A percentile compares a stretch with the other conserved stretches of the same genome.
Evolutionary conservation across 2,797 vertebrate genomes (phyloP).

Genomic region (Pangasius macronema): DNA sequence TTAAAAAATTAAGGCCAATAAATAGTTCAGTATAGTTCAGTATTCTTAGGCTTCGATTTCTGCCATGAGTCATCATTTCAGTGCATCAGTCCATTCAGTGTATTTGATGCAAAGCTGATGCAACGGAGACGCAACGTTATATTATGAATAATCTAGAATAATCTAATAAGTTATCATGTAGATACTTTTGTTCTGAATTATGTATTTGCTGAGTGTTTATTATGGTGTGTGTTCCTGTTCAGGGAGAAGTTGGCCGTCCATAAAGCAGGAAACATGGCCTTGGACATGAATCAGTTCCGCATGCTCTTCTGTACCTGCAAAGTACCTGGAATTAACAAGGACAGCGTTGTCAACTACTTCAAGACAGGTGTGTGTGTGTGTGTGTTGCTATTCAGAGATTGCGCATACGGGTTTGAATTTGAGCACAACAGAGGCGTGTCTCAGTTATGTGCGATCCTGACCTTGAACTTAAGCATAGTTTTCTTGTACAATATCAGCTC

Average conservation of each 20-base stretch:
- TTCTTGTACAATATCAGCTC: not conserved
- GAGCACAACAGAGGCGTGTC: not conserved
- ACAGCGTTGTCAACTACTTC: slow-evolving; percentile 84
- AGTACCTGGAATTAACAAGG: slow-evolving; percentile 87
- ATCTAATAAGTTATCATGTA: not conserved
- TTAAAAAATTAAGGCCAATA: not conserved
- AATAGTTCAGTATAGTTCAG: not conserved
- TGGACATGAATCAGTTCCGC: slow-evolving; percentile 94
- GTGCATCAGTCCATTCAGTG: not conserved
- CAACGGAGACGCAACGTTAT: not conserved
- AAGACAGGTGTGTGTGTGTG: slow-evolving; percentile 81
- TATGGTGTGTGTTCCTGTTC: slow-evolving; percentile 21
- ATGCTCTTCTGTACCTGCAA: slow-evolving; percentile 93
- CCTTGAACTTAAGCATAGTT: not conserved
- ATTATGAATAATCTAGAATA: not conserved
- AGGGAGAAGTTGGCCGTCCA: slow-evolving; percentile 87
- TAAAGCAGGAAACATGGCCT: slow-evolving; percentile 73
- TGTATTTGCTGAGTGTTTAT: not conserved
- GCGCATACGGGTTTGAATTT: not conserved
- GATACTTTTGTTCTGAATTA: not conserved
- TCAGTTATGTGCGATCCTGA: not conserved
- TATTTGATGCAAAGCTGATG: not conserved
- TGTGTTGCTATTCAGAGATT: not conserved
- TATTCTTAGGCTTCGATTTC: not conserved
- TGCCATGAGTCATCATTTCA: not conserved